Evolutionary conservation across 2,888 invertebrate species (phyloP).

Genomic region (Hipparchia semele): DNA sequence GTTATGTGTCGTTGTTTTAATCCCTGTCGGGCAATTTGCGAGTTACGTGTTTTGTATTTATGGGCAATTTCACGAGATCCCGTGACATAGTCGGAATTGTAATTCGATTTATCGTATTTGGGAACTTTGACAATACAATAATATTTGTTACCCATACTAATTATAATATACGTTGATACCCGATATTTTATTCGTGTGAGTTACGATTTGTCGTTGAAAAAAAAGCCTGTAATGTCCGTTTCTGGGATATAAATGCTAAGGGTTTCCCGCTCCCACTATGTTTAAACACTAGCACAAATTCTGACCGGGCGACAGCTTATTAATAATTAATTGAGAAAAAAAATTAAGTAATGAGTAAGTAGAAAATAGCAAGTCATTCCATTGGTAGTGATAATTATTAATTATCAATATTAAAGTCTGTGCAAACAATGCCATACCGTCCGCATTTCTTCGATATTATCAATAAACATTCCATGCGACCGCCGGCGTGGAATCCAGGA

Average conservation of each 20-base stretch:
- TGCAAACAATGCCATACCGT: constrained; percentile 5
- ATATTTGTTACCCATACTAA: background rate
- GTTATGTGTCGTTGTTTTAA: constrained; percentile 17
- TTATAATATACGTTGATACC: background rate
- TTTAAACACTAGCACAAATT: too few relatives aligned
- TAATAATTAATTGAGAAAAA: too few relatives aligned
- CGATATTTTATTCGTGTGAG: too few relatives aligned
- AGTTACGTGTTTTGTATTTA: constrained; percentile 21
- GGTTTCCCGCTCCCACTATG: too few relatives aligned
- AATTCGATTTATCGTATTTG: constrained; percentile 13
- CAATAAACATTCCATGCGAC: constrained; percentile 66
- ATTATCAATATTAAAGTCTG: too few relatives aligned
- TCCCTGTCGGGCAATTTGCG: constrained; percentile 16
- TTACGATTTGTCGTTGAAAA: too few relatives aligned
- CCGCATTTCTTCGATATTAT: constrained; percentile 53
- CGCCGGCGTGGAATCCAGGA: constrained; percentile 47
- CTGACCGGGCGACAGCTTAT: too few relatives aligned
- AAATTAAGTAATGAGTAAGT: too few relatives aligned
- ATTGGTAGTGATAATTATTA: too few relatives aligned
- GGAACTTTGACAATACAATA: constrained; percentile 11
- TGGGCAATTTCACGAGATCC: constrained; percentile 9
- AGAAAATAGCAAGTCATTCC: too few relatives aligned
- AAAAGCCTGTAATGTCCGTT: too few relatives aligned
- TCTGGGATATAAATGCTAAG: too few relatives aligned
- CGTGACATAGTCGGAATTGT: constrained; percentile 11